These are phyloP conservation scores for Yponomeuta malinellus DNA, from an alignment of 2,888 invertebrate species.

Conservation along the genomic window DNA sequence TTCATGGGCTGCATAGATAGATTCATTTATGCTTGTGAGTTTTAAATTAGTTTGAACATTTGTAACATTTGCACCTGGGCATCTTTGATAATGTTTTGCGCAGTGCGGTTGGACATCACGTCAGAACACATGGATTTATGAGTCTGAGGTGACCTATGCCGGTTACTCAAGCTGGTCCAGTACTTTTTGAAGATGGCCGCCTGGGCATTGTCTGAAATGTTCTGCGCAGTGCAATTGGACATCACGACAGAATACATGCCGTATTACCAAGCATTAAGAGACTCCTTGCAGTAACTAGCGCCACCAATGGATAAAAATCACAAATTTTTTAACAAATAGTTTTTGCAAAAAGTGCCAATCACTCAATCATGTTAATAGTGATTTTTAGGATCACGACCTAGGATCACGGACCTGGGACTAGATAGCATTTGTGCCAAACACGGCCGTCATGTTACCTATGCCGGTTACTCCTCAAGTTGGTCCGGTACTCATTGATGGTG, in stretches of 20 bases:
- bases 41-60: too few relatives aligned
- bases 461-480: slow-evolving; percentile 69
- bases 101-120: slow-evolving; percentile 60
- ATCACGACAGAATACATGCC: slow-evolving; percentile 56
- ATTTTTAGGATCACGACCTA: too few relatives aligned
- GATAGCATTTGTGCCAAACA: too few relatives aligned
- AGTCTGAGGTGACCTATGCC: slow-evolving; percentile 51
- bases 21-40: too few relatives aligned
- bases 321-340: too few relatives aligned
- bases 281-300: too few relatives aligned
- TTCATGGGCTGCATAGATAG: too few relatives aligned
- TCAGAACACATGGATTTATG: slow-evolving; percentile 45
- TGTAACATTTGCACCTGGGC: slow-evolving; percentile 46
- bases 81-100: slow-evolving; percentile 68
- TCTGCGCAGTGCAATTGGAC: slow-evolving; percentile 62
- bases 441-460: slow-evolving; percentile 48
- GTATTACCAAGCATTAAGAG: not conserved
- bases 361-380: too few relatives aligned
- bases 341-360: too few relatives aligned
- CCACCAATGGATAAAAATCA: too few relatives aligned
- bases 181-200: slow-evolving; percentile 67
- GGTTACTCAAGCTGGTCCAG: slow-evolving; percentile 68
- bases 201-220: slow-evolving; percentile 72
- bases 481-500: slow-evolving; percentile 66
- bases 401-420: too few relatives aligned